These are phyloP conservation scores for Thymelicus sylvestris DNA, from an alignment of 2,888 invertebrate genomes.

Conservation along the genomic window DNA sequence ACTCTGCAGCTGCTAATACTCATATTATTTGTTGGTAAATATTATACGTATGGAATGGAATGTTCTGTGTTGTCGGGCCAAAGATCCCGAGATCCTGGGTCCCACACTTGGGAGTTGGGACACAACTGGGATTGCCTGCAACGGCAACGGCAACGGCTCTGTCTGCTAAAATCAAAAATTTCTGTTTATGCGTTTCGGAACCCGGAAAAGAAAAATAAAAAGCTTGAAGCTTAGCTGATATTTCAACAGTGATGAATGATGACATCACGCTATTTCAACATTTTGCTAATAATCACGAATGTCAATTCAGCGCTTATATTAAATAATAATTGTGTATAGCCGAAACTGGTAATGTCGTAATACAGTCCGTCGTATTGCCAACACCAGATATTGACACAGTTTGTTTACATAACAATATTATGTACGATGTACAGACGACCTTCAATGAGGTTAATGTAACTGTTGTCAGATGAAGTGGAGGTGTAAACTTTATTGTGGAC, in stretches of 20 bases:
- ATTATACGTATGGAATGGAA: no score
- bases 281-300: neutral
- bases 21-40: no score
- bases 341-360: constrained; percentile 20
- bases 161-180: no score
- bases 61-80: no score
- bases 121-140: no score
- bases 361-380: constrained; percentile 13
- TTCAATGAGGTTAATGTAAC: constrained; percentile 28
- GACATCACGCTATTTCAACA: constrained; percentile 6
- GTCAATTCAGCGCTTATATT: neutral
- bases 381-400: constrained; percentile 31
- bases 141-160: no score
- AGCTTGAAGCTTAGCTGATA: neutral
- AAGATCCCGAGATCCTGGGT: no score
- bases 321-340: constrained; percentile 1
- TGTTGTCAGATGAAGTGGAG: neutral
- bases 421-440: constrained; percentile 20
- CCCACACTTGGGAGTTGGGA: no score
- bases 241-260: neutral
- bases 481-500: neutral
- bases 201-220: neutral
- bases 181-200: neutral
- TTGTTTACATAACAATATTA: constrained; percentile 35
- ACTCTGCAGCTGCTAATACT: no score